These are phyloP conservation scores for Zaprionus ornatus DNA, from an alignment of 1,140 invertebrate species.

Conservation along the genomic window DNA sequence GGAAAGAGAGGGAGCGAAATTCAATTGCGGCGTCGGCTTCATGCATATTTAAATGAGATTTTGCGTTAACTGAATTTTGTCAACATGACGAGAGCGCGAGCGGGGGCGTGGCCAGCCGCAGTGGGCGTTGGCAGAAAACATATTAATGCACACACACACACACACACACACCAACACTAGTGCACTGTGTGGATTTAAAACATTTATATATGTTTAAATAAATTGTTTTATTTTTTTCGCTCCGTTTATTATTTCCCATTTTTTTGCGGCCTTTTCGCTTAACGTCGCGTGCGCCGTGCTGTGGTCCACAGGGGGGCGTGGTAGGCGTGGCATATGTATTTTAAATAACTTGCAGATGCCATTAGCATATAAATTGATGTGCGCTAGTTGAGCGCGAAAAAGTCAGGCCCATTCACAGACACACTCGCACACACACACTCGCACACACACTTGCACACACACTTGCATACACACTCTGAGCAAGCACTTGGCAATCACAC, in stretches of 20 bases:
- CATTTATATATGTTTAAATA: conserved; percentile 76
- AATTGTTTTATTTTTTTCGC: conserved; percentile 52
- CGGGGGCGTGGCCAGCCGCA: conserved; percentile 31
- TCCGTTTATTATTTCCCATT: conserved; percentile 14
- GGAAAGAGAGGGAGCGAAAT: conserved; percentile 27
- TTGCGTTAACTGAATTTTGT: conserved; percentile 80
- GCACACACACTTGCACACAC: too few species aligned
- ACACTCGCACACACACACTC: conserved; percentile 16
- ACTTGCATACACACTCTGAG: conserved; percentile 18
- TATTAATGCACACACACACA: conserved; percentile 55
- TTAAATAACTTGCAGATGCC: conserved; percentile 70
- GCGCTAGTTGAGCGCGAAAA: conserved; percentile 57
- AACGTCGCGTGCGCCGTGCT: conserved; percentile 24
- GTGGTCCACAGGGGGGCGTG: neutral
- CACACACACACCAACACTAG: conserved; percentile 9
- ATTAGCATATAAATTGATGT: conserved; percentile 79
- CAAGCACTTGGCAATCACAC: conserved; percentile 51
- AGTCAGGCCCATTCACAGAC: conserved; percentile 34
- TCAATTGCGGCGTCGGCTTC: conserved; percentile 59
- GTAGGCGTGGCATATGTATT: conserved; percentile 68
- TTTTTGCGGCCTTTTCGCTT: conserved; percentile 48
- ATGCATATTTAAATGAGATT: conserved; percentile 81
- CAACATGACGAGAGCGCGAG: conserved; percentile 38
- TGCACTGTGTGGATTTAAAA: conserved; percentile 21
- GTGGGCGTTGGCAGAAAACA: conserved; percentile 53